A percentile compares a stretch with the other conserved stretches of the same genome.
These are phyloP conservation scores for Nephrocerus scutellatus DNA, from an alignment of 2,888 invertebrate genomes.

Conservation along the genomic window DNA sequence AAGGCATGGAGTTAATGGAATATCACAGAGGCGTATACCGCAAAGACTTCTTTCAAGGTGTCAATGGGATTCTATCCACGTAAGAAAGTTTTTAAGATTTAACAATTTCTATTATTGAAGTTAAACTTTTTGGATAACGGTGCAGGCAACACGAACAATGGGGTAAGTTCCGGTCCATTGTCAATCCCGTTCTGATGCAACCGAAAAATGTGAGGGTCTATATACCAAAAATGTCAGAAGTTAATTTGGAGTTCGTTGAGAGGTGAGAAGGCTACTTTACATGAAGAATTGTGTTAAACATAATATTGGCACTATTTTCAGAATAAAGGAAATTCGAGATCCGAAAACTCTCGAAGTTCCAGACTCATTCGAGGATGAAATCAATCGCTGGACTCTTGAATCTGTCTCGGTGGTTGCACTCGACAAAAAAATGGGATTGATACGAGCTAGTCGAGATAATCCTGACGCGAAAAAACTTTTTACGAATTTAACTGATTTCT, in stretches of 20 bases:
- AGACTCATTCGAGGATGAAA: slow-evolving; percentile 48
- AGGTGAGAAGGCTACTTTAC: slow-evolving; percentile 20
- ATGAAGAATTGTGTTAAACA: not conserved
- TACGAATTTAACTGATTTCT: slow-evolving; percentile 15
- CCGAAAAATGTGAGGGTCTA: slow-evolving; percentile 53
- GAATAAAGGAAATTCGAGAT: slow-evolving; percentile 40
- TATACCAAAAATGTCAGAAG: slow-evolving; percentile 48
- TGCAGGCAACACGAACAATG: slow-evolving; percentile 50
- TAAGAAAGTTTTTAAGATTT: slow-evolving; percentile 11
- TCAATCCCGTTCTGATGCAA: slow-evolving; percentile 58
- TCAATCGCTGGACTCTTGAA: slow-evolving; percentile 56
- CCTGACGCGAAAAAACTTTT: slow-evolving; percentile 26
- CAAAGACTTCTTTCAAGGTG: slow-evolving; percentile 28
- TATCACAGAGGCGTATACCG: slow-evolving; percentile 41
- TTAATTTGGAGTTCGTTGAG: slow-evolving; percentile 40
- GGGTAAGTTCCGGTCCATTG: slow-evolving; percentile 58
- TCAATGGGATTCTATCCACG: slow-evolving; percentile 30
- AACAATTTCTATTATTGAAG: not conserved
- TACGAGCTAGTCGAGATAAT: slow-evolving; percentile 23
- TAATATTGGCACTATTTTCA: slow-evolving; percentile 16
- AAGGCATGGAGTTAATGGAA: slow-evolving; percentile 40
- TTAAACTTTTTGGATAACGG: not conserved
- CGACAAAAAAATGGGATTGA: slow-evolving; percentile 39
- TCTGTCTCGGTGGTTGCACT: slow-evolving; percentile 47
- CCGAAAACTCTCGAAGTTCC: slow-evolving; percentile 40